Base-by-base conservation (phyloP, 1,140 invertebrate species). In the Muscidifurax raptorellus region DNA sequence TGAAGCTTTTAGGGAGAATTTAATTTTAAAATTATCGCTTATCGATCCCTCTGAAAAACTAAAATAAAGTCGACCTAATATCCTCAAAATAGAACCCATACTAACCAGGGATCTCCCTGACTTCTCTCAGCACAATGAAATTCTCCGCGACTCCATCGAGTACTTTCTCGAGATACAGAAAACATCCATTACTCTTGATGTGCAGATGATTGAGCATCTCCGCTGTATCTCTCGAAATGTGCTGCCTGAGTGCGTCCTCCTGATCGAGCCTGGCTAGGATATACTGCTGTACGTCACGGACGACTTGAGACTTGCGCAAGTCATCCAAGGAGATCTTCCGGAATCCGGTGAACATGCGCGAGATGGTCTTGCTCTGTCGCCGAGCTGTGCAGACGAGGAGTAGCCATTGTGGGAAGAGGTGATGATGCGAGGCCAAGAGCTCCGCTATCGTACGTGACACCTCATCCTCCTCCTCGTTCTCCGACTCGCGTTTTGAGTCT, bases 161-260 rank as follows among this genome's bases (percentile, higher is more conserved):
- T 4, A 98, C 97, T 91, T 97, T 98, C 91, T 99, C 97, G 82
- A 99, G 92, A 89, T 99, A 99, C 0, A 99, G 93, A 87, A 99
- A 97, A 90, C 98, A 99, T 0, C 98, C 98, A 90, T 99, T 98
- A 89, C 97, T 98, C 91, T 99, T 99, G 86, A 99, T 99, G 89
- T 99, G 96, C 10, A 99, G 94, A 88, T 99, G 98, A 92, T 99
- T 99, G 10, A 99, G 93, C 92, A 98, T 98, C 87, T 99, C 98
- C 0, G 98, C 98, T 0, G 98, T 98, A 88, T 98, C 97, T 52
- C 94, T 88, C 79, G 95, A 96, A 76, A 97, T 95, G 88, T 97
- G 97, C 88, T 97, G 96, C 84, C 97, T 91, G 1, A 98, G 91
- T 27, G 95, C 94, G 10, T 96, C 96, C 88, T 98, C 97, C 59